Percentiles rank a stretch among this genome's conserved stretches.
phyloP scores from a whole-genome alignment of 2,113 vertebrate species.

The Athene noctua region DNA sequence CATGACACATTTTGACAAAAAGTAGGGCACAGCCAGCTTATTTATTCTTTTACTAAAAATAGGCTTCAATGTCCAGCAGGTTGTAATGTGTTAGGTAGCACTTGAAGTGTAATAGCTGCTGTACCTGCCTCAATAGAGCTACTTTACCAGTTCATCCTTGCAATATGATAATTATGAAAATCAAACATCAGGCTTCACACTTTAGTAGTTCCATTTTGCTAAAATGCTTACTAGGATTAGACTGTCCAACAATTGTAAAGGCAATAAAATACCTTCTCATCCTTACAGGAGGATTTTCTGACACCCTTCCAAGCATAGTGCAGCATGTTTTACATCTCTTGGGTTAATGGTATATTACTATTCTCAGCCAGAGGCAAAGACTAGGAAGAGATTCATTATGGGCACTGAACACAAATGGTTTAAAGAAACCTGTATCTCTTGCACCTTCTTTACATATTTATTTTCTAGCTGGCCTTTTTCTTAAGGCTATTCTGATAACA shows the following conservation, averaged over 20 bases:
- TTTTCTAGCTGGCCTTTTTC: neutral
- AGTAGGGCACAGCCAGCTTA: conserved; percentile 51
- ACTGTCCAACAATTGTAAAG: neutral
- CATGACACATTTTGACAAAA: conserved; percentile 47
- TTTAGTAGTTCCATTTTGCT: neutral
- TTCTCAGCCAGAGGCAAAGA: conserved; percentile 39
- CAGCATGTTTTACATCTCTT: conserved; percentile 7
- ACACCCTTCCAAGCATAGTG: neutral
- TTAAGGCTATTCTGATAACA: neutral
- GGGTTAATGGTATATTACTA: conserved; percentile 13
- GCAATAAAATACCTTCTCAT: neutral
- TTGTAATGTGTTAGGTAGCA: conserved; percentile 1
- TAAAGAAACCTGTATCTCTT: neutral
- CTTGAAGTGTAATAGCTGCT: neutral
- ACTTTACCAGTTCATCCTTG: neutral
- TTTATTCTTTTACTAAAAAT: conserved; percentile 63
- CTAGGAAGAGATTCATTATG: neutral
- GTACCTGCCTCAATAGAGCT: neutral
- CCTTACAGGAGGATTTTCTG: neutral
- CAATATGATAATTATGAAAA: neutral
- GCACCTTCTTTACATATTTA: neutral
- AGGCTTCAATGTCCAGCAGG: conserved; percentile 45
- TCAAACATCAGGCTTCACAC: neutral
- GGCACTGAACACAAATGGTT: neutral
- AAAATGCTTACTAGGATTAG: neutral